phyloP scores from a whole-genome alignment of 2,888 invertebrate genomes.

The Lepetodrilus schrolli region DNA sequence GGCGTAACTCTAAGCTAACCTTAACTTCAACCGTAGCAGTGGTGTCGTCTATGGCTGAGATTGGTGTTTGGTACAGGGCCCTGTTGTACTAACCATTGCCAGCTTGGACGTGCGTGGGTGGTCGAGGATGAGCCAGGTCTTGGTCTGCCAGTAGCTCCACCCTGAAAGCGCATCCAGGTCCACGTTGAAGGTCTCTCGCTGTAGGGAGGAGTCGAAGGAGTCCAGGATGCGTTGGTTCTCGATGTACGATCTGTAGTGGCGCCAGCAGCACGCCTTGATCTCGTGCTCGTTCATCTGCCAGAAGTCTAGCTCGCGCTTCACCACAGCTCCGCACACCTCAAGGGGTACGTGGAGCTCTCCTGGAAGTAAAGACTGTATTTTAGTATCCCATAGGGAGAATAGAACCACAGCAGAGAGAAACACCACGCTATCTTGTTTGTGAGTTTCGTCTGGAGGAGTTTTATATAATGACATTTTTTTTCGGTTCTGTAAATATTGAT shows the following conservation, averaged over 20 bases:
- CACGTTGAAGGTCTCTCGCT: conserved; percentile 63
- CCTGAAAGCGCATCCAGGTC: conserved; percentile 60
- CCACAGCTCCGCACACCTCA: conserved; percentile 74
- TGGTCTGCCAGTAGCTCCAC: conserved; percentile 67
- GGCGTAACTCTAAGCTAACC: too few relatives aligned
- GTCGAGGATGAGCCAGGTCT: conserved; percentile 72
- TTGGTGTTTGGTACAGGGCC: too few relatives aligned
- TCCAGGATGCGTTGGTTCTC: conserved; percentile 72
- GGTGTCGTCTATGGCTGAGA: too few relatives aligned
- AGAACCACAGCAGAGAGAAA: too few relatives aligned
- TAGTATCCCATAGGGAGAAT: too few relatives aligned
- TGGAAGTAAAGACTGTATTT: conserved; percentile 46
- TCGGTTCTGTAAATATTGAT: too few relatives aligned
- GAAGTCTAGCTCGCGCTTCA: conserved; percentile 73
- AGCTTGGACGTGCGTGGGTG: conserved; percentile 70
- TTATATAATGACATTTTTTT: too few relatives aligned
- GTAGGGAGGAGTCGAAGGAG: conserved; percentile 68
- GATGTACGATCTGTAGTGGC: conserved; percentile 71
- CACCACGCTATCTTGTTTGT: too few relatives aligned
- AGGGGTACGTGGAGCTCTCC: conserved; percentile 74
- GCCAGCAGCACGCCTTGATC: conserved; percentile 74
- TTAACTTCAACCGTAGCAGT: too few relatives aligned
- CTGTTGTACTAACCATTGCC: conserved; percentile 69
- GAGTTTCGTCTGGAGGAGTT: too few relatives aligned
- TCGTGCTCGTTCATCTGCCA: conserved; percentile 73